These are phyloP conservation scores for Agelastica alni DNA, from an alignment of 2,888 invertebrate genomes.

Conservation along the genomic window DNA sequence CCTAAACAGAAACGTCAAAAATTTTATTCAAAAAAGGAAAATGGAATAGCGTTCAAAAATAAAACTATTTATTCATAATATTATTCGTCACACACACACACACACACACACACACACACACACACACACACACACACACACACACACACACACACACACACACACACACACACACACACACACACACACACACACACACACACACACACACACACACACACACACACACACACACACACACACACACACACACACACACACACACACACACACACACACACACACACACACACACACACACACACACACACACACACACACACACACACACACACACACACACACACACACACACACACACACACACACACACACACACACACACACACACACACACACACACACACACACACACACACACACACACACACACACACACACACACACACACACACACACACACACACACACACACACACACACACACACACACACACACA, in stretches of 20 bases:
- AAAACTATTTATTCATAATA: too few species aligned
- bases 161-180: background rate
- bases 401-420: background rate
- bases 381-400: background rate
- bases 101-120: background rate
- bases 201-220: background rate
- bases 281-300: background rate
- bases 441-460: background rate
- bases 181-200: background rate
- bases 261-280: background rate
- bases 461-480: background rate
- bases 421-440: background rate
- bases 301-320: background rate
- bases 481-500: background rate
- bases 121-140: background rate
- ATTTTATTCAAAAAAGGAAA: too few species aligned
- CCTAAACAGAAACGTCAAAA: too few species aligned
- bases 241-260: background rate
- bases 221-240: background rate
- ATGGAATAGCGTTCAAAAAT: too few species aligned
- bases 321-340: background rate
- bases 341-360: background rate
- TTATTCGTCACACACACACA: background rate
- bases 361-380: background rate
- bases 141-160: background rate